Evolutionary conservation across 2,888 invertebrate genomes (phyloP), one percentile per base, ranked within the genome.

Genomic region (Volucella inanis): DNA sequence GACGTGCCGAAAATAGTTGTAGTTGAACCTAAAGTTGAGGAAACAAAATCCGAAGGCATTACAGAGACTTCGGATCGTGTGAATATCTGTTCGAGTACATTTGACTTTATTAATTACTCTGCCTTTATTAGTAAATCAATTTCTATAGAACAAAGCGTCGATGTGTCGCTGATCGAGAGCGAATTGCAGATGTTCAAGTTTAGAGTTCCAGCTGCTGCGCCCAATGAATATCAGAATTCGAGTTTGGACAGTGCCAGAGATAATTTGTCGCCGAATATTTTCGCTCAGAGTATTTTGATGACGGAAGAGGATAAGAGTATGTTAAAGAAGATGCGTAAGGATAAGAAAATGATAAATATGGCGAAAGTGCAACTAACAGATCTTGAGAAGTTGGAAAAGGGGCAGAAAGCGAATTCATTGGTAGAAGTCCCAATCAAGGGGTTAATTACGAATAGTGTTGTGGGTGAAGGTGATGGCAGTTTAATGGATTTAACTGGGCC

Each of bases 101-200:
- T 85, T 38, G 85, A 85, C 59, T 85, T 77, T 15, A 85, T 85
- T 8, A 85, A 85, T 49, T 77, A 49, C 38, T 81, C 85, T 2
- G 76, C 49, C 1, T 6, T 39, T 10, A 68, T 57, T 0, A 85
- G 68, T 11, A 76, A 59, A 62, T 45, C 85, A 15, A 59, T 81
- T 4, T 38, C 45, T 18, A 80, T 85, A 8, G 81, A 81, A n/a
- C 67, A 77, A 11, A 85, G 85, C 10, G 62, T 85, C 1, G 85
- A 81, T 11, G 81, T 85, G n/a, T 59, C 85, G 43, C 52, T 85
- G 2, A 57, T 43, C 6, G 72, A 81, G n/a, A 72, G 57, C 10
- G 85, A 85, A 54, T 10, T 85, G 45, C 71, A 85, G 54, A 54
- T 81, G 77, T 77, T 64, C 12, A 85, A 77, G 43, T 81, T 85